These are phyloP conservation scores for Argya squamiceps DNA, from an alignment of 2,797 vertebrate species.

Conservation along the genomic window DNA sequence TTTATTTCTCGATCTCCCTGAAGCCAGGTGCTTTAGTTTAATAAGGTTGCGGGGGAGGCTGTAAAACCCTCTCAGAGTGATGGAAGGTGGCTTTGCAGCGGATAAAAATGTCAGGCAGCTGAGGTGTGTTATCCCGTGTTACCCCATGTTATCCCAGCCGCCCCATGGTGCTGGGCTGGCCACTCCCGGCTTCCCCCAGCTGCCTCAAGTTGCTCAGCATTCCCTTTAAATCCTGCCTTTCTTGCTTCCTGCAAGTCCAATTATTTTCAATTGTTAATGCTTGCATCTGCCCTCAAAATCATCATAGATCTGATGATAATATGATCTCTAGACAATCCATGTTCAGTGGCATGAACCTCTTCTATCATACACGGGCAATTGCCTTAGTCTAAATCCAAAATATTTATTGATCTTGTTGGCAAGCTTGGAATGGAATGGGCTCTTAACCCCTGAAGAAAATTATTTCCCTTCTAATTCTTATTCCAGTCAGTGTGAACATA, in stretches of 20 bases:
- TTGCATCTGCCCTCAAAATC: not conserved
- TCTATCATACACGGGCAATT: slow-evolving; percentile 48
- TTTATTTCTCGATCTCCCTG: slow-evolving; percentile 20
- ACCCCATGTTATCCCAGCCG: fast-evolving
- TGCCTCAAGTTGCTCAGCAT: not conserved
- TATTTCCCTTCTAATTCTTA: slow-evolving; percentile 58
- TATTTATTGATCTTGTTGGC: slow-evolving; percentile 63
- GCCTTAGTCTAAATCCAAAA: slow-evolving; percentile 49
- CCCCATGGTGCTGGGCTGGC: fast-evolving
- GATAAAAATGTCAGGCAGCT: slow-evolving; percentile 26
- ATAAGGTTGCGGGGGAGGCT: slow-evolving; percentile 33
- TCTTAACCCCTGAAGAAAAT: slow-evolving; percentile 59
- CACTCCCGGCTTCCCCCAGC: fast-evolving
- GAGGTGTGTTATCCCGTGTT: not conserved
- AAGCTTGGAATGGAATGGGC: not conserved
- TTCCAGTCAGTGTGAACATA: slow-evolving; percentile 49
- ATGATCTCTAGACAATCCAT: slow-evolving; percentile 20
- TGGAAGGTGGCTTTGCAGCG: not conserved
- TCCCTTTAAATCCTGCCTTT: slow-evolving; percentile 7
- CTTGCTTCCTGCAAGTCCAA: not conserved
- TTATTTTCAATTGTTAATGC: slow-evolving; percentile 19
- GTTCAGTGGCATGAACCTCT: not conserved
- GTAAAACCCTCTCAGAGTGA: not conserved
- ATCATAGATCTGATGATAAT: slow-evolving; percentile 35
- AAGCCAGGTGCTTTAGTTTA: slow-evolving; percentile 52